These are phyloP conservation scores for Hozukius guyotensis DNA, from an alignment of 2,797 vertebrate genomes.

Conservation along the genomic window DNA sequence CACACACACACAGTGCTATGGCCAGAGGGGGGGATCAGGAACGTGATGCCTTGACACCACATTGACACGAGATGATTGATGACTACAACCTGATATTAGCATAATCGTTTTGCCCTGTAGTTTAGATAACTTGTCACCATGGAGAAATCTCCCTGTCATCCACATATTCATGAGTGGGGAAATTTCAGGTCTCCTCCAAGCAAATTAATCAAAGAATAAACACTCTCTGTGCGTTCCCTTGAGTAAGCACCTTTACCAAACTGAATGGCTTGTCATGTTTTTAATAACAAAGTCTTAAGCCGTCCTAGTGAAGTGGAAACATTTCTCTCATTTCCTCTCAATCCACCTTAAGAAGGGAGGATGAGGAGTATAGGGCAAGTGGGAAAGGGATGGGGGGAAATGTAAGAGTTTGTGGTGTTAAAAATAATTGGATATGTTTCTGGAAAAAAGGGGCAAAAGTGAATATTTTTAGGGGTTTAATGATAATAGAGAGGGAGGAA, in stretches of 20 bases:
- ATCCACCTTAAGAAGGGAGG: not conserved
- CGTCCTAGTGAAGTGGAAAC: conserved; percentile 38
- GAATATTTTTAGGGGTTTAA: not conserved
- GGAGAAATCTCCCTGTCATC: conserved; percentile 86
- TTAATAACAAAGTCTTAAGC: conserved; percentile 71
- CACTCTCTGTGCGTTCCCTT: conserved; percentile 69
- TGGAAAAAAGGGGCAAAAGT: not conserved
- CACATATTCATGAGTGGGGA: conserved; percentile 78
- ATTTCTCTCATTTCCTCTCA: conserved; percentile 25
- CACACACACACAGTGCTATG: conserved; percentile 50
- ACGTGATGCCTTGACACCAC: conserved; percentile 78
- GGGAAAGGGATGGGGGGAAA: not conserved
- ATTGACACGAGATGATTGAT: conserved; percentile 99
- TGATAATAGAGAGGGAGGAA: not conserved
- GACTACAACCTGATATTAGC: conserved; percentile 88
- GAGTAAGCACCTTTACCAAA: conserved; percentile 81
- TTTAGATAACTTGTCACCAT: conserved; percentile 90
- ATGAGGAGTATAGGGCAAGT: not conserved
- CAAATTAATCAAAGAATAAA: conserved; percentile 82
- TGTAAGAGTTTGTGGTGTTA: not conserved
- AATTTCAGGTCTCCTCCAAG: conserved; percentile 77
- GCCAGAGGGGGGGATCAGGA: conserved; percentile 73
- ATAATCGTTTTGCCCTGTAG: conserved; percentile 99
- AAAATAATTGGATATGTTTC: not conserved
- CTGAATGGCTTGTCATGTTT: conserved; percentile 80